Base-by-base conservation (phyloP, 92 coral and sea anemone genomes). In the Porites lobata region DNA sequence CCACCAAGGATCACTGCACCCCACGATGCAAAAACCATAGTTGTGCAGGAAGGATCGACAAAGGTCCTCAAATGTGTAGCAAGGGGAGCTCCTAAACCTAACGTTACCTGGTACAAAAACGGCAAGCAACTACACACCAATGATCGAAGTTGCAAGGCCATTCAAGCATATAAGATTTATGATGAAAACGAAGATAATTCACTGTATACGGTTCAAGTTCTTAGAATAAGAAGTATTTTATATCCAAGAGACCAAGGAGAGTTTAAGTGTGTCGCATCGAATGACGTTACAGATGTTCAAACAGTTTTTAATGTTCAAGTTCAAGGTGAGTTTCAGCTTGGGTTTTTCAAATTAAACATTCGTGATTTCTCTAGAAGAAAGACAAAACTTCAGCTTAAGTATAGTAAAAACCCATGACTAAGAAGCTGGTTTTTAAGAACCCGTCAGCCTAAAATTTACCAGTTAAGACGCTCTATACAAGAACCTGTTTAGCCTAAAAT, bases 231-330 rank as follows among this genome's bases (percentile, higher is more conserved):
- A 64, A 62, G 87, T 73, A 81, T 76, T 8, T 13, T 53, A 52
- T 67, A 76, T 78, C 77, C 89, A 17, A 85, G 89, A 17, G 84
- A 85, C 81, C 84, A 85, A 17, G 89, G 77, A 29, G 61, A 50
- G 73, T 85, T 76, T 50, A 66, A 66, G 13, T 85, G 89, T 52
- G 69, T 57, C 3, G 89, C 89, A 26, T 62, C 67, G 18, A 85
- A 85, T 85, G 89, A 72, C 8, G 12, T 19, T 67, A 9, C 83
- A 9, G 0, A 66, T 18, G 22, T 57, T 65, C 53, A 82, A 50
- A 20, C 32, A 32, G 32, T 10, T 38, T 5, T 77, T 22, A 62
- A 54, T 56, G 67, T 85, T 18, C 24, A 77, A 17, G 69, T 85
- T 8, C 57, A 24, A 17, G 89, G 89, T 85, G 77, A 13, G 67